Percentiles rank a stretch among this genome's conserved stretches.
These are phyloP conservation scores for Hirtodrosophila alboralis DNA, from an alignment of 2,888 invertebrate genomes.

Conservation along the genomic window DNA sequence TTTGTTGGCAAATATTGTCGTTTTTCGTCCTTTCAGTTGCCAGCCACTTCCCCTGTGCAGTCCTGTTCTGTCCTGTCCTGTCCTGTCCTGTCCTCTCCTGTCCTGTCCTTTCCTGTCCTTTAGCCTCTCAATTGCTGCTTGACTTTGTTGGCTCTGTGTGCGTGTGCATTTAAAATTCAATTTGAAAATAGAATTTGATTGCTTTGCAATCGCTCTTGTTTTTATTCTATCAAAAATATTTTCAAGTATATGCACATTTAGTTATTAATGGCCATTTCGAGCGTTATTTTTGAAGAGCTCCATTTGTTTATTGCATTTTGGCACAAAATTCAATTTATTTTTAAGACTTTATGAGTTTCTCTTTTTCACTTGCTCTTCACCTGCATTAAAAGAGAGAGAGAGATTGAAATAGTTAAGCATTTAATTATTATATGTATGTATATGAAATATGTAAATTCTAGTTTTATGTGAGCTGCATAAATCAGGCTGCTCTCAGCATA, in stretches of 20 bases:
- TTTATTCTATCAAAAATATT: slow-evolving; percentile 1
- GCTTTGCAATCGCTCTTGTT: slow-evolving; percentile 11
- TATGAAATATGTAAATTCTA: too few relatives aligned
- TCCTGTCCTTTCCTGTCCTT: slow-evolving; percentile 9
- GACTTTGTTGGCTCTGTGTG: slow-evolving; percentile 10
- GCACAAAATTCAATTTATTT: not conserved
- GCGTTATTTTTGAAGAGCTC: slow-evolving; percentile 7
- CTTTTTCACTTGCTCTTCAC: not conserved
- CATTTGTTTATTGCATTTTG: slow-evolving; percentile 21
- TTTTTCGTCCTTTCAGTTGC: slow-evolving; percentile 29
- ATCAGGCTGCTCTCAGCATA: slow-evolving; percentile 48
- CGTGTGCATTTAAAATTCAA: slow-evolving; percentile 58
- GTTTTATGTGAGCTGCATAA: slow-evolving; percentile 24
- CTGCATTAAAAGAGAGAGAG: slow-evolving; percentile 17
- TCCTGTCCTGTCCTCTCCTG: too few relatives aligned
- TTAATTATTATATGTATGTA: too few relatives aligned
- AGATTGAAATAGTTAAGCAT: slow-evolving; percentile 2
- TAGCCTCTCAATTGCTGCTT: not conserved
- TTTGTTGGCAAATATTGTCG: slow-evolving; percentile 55
- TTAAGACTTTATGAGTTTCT: too few relatives aligned
- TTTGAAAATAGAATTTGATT: slow-evolving; percentile 57
- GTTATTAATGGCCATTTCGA: slow-evolving; percentile 41
- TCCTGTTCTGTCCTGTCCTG: too few relatives aligned
- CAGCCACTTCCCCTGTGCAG: too few relatives aligned
- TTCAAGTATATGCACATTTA: slow-evolving; percentile 34